Conservation (phyloP, 2,113 vertebrate species). For the Podiceps cristatus region DNA sequence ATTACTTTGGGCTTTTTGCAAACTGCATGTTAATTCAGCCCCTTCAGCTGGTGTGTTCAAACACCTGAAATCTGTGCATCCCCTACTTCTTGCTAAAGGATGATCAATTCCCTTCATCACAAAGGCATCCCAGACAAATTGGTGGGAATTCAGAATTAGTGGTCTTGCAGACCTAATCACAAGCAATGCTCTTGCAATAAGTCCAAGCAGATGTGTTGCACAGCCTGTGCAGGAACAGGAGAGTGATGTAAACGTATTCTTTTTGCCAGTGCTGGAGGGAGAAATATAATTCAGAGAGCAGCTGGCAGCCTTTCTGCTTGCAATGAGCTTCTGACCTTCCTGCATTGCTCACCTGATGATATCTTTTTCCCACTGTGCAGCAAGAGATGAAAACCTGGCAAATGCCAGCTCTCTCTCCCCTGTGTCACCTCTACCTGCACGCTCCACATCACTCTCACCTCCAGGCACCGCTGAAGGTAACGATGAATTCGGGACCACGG, state of each 20-base stretch:
- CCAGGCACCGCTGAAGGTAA: not conserved
- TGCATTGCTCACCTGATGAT: not conserved
- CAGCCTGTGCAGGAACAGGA: not conserved
- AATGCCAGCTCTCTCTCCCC: not conserved
- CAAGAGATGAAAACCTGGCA: not conserved
- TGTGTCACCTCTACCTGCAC: not conserved
- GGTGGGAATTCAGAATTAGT: not conserved
- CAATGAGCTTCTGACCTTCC: not conserved
- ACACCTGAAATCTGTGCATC: not conserved
- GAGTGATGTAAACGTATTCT: not conserved
- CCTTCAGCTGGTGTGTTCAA: not conserved
- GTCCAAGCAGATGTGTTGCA: not conserved
- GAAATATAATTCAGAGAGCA: not conserved
- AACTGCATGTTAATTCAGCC: not conserved
- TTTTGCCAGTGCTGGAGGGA: not conserved
- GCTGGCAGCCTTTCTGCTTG: not conserved
- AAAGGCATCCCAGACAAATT: not conserved
- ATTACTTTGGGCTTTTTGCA: not conserved
- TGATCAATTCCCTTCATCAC: not conserved
- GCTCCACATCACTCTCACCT: not conserved
- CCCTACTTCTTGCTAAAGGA: not conserved
- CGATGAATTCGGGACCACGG: rapidly evolving
- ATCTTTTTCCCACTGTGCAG: not conserved
- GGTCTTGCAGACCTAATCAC: not conserved
- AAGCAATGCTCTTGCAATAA: not conserved